A percentile compares a stretch with the other conserved stretches of the same genome.
phyloP scores from a whole-genome alignment of 2,888 invertebrate species.

The Meloe dianella region DNA sequence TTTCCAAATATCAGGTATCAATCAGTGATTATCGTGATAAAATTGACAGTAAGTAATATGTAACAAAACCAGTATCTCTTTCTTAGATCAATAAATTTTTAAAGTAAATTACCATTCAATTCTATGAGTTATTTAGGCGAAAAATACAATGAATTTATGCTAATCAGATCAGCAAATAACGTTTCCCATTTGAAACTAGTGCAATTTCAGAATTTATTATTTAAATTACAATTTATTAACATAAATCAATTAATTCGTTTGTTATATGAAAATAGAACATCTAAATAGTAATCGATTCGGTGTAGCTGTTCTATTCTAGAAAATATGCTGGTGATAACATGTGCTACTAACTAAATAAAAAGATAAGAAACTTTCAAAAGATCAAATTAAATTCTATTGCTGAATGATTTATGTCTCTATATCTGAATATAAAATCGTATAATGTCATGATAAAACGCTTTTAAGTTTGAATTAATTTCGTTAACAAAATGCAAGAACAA shows the following conservation, averaged over 20 bases:
- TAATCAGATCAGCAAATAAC: too few species aligned
- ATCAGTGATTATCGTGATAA: background rate
- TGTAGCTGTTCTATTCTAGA: background rate
- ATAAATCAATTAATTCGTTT: background rate
- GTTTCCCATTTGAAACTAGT: too few species aligned
- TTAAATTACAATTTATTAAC: background rate
- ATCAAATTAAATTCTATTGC: background rate
- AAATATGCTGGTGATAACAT: background rate
- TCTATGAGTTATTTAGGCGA: too few species aligned
- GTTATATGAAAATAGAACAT: background rate
- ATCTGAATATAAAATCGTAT: background rate
- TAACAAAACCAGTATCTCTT: too few species aligned
- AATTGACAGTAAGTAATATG: too few species aligned
- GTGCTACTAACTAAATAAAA: background rate
- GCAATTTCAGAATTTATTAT: background rate
- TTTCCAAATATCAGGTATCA: background rate
- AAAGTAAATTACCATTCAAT: too few species aligned
- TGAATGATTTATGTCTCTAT: background rate
- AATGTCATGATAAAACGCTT: background rate
- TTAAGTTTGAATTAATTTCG: background rate
- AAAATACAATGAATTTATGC: too few species aligned
- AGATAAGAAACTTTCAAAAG: background rate
- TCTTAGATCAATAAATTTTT: too few species aligned
- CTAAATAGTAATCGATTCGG: background rate
- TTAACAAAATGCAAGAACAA: too few species aligned